phyloP scores from a whole-genome alignment of 2,797 vertebrate genomes.

The Tragopan temminckii region DNA sequence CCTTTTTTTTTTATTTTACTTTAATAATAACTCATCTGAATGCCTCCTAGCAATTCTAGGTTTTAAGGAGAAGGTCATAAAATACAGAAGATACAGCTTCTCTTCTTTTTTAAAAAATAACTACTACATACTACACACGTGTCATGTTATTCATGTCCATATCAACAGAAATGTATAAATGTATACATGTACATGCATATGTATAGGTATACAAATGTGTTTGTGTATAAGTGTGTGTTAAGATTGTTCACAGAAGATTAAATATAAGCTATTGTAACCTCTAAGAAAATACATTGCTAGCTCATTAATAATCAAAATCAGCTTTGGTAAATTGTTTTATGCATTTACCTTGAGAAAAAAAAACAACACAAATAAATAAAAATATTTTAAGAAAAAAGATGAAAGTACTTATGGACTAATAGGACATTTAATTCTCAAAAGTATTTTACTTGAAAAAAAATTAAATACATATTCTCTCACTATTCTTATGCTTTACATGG shows the following conservation, averaged over 20 bases:
- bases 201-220: neutral
- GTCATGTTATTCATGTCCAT: neutral
- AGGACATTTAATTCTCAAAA: neutral
- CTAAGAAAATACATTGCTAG: neutral
- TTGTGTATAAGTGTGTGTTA: neutral
- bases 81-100: neutral
- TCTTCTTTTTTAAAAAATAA: neutral
- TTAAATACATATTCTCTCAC: neutral
- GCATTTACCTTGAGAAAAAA: neutral
- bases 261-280: neutral
- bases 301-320: neutral
- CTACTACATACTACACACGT: neutral
- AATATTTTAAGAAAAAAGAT: neutral
- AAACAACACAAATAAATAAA: neutral
- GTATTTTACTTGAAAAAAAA: neutral
- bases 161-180: neutral
- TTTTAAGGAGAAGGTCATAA: neutral
- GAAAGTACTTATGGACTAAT: neutral
- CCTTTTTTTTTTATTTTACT: neutral
- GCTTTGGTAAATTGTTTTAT: neutral
- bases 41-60: neutral
- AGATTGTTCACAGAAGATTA: neutral
- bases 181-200: neutral
- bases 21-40: neutral
- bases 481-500: neutral